Conservation (phyloP, 2,888 invertebrate genomes). For the Salpingus planirostris region DNA sequence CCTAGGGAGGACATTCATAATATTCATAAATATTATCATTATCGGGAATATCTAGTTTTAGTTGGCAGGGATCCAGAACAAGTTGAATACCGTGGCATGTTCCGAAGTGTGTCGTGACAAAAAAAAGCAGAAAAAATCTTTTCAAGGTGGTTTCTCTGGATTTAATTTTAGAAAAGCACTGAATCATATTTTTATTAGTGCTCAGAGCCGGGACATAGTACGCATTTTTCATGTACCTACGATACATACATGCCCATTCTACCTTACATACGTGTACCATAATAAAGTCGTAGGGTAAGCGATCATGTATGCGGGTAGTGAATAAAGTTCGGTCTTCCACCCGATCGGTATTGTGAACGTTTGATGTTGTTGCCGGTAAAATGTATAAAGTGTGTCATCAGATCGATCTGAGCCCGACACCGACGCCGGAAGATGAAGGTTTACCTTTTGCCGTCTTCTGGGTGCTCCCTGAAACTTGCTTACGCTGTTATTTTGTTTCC, state of each 20-base stretch:
- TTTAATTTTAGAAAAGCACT: slow-evolving; percentile 37
- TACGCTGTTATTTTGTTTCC: too few relatives aligned
- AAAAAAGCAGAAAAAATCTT: slow-evolving; percentile 35
- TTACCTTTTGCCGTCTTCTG: too few relatives aligned
- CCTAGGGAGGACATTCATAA: too few relatives aligned
- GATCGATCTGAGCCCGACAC: slow-evolving; percentile 30
- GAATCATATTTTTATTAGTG: slow-evolving; percentile 36
- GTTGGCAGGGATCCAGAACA: slow-evolving; percentile 31
- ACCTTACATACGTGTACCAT: too few relatives aligned
- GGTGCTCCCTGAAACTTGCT: too few relatives aligned
- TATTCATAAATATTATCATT: slow-evolving; percentile 20
- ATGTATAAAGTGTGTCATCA: slow-evolving; percentile 40
- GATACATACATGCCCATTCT: slow-evolving; percentile 23
- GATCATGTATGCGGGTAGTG: too few relatives aligned
- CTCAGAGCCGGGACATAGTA: too few relatives aligned
- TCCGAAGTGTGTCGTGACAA: slow-evolving; percentile 33
- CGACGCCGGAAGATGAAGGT: slow-evolving; percentile 25
- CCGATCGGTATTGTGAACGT: too few relatives aligned
- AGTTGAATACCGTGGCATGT: slow-evolving; percentile 29
- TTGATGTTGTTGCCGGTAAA: too few relatives aligned
- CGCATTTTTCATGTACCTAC: slow-evolving; percentile 31
- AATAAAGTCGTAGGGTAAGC: too few relatives aligned
- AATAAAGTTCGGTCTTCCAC: too few relatives aligned
- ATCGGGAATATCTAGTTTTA: slow-evolving; percentile 19
- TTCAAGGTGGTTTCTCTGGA: slow-evolving; percentile 35